Conservation (phyloP, 1,140 invertebrate species). For the Whitmania pigra region DNA sequence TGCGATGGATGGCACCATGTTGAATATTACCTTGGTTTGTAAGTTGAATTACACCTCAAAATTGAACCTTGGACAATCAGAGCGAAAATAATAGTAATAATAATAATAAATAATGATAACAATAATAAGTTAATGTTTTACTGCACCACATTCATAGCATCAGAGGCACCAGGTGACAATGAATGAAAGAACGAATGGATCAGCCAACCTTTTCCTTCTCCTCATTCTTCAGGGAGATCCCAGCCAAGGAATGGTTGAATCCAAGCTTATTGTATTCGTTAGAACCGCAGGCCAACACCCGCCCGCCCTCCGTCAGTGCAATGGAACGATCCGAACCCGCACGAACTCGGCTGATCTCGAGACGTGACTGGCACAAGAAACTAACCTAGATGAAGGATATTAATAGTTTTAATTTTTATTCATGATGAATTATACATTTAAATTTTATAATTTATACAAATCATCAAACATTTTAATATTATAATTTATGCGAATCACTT, state of each 20-base stretch:
- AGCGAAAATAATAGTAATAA: too few relatives aligned
- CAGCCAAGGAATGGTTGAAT: slow-evolving; percentile 43
- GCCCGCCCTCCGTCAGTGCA: slow-evolving; percentile 51
- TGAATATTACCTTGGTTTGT: too few relatives aligned
- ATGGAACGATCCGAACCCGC: slow-evolving; percentile 53
- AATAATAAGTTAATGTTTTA: too few relatives aligned
- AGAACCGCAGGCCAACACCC: slow-evolving; percentile 54
- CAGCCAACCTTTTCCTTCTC: slow-evolving; percentile 25
- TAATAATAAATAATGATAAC: too few relatives aligned
- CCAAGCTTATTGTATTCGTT: slow-evolving; percentile 61
- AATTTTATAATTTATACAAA: too few relatives aligned
- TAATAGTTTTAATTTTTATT: not conserved
- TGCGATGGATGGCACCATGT: too few relatives aligned
- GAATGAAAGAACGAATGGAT: not conserved
- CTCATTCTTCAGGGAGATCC: slow-evolving; percentile 29
- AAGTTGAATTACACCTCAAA: too few relatives aligned
- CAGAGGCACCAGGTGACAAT: too few relatives aligned
- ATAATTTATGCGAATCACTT: not conserved
- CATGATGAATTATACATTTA: too few relatives aligned
- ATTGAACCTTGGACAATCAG: too few relatives aligned
- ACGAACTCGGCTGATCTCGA: slow-evolving; percentile 28
- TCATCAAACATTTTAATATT: too few relatives aligned
- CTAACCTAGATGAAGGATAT: not conserved
- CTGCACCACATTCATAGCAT: too few relatives aligned
- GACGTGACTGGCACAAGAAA: not conserved